Conservation (phyloP, 37 sponge, comb jelly and placozoan genomes). For the Bolinopsis microptera region DNA sequence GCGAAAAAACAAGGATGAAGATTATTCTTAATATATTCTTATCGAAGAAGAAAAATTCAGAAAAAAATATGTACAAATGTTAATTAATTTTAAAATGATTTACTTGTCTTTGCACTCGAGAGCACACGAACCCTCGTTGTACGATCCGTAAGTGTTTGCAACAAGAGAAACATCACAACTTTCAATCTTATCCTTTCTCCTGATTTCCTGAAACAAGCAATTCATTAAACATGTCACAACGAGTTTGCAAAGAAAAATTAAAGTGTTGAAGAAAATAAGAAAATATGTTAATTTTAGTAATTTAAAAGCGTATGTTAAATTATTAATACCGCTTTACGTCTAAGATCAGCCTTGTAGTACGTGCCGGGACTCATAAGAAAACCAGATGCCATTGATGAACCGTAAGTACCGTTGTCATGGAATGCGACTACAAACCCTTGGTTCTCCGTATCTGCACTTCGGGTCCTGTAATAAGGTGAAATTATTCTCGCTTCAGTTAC, state of each 20-base stretch:
- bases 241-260: neutral
- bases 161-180: neutral
- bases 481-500: too few relatives aligned
- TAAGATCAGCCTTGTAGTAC: conserved; percentile 38
- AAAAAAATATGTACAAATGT: too few relatives aligned
- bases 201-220: conserved; percentile 7
- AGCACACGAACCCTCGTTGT: neutral
- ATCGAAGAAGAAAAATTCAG: too few relatives aligned
- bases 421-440: conserved; percentile 23
- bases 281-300: neutral
- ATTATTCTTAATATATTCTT: too few relatives aligned
- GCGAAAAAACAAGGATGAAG: too few relatives aligned
- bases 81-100: too few relatives aligned
- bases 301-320: neutral
- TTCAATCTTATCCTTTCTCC: neutral
- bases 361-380: conserved; percentile 28
- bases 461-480: neutral
- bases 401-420: conserved; percentile 18
- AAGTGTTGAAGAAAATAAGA: neutral
- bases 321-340: neutral
- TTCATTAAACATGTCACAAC: neutral
- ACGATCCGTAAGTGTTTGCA: neutral
- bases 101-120: conserved; percentile 40
- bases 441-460: neutral
- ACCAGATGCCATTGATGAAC: neutral